Conservation (phyloP, 1,140 invertebrate genomes). For the Leptinotarsa lineolata region DNA sequence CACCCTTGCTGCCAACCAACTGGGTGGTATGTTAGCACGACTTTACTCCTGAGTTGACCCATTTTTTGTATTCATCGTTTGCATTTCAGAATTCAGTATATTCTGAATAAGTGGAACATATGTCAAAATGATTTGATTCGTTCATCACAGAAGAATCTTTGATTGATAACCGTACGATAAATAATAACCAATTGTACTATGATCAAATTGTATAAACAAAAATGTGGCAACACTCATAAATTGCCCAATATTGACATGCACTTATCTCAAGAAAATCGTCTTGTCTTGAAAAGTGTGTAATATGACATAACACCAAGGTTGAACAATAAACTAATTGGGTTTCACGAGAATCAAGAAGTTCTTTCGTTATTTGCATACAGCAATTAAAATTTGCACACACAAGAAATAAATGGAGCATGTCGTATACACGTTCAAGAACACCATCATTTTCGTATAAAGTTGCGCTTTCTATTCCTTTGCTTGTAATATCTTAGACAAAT, state of each 20-base stretch:
- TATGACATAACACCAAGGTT: not conserved
- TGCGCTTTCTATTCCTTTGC: not conserved
- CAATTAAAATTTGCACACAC: not conserved
- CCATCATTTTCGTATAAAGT: not conserved
- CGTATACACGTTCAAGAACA: not conserved
- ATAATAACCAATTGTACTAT: too few relatives aligned
- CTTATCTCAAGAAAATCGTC: not conserved
- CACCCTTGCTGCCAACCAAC: too few relatives aligned
- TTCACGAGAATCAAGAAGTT: not conserved
- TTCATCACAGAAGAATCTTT: too few relatives aligned
- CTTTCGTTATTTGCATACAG: not conserved
- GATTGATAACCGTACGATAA: too few relatives aligned
- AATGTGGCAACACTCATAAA: not conserved
- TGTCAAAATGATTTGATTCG: too few relatives aligned
- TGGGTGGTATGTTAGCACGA: too few relatives aligned
- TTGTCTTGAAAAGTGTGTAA: not conserved
- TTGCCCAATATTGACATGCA: not conserved
- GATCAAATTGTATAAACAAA: not conserved
- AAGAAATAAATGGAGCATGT: not conserved
- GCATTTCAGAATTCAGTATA: too few relatives aligned
- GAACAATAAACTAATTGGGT: not conserved
- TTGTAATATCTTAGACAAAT: not conserved
- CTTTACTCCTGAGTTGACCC: too few relatives aligned
- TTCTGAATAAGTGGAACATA: too few relatives aligned
- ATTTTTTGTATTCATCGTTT: too few relatives aligned